Base-by-base conservation (phyloP, 2,888 invertebrate genomes). In the Linnaemya tessellans region DNA sequence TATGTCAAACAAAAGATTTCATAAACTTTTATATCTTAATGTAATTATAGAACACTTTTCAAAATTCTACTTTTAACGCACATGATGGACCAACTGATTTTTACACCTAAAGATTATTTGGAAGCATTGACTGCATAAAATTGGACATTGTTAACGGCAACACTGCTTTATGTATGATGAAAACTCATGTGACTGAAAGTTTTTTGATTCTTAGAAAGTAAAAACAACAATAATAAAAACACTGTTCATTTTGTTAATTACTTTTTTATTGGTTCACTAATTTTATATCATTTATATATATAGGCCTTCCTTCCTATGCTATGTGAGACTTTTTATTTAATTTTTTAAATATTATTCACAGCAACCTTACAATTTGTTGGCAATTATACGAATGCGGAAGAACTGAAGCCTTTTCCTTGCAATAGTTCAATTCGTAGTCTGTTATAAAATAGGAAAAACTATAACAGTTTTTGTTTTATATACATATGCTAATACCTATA, bases 101-200 rank as follows among this genome's bases (percentile, higher is more conserved):
- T 30, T 30, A 30, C 30, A 30, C 3, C 30, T 30, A 3, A 3
- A 2, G 30, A 30, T 30, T 30, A 30, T 30, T 30, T 30, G 2
- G 2, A 30, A 30, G 5, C 30, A 3, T 30, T 2, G 5, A 30
- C 30, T 30, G 30, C 5, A 30, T 2, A 30, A 3, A 30, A 30
- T 2, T 30, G 5, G 5, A 30, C 30, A 30, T 30, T 30, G 30
- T 3, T 30, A 3, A 2, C 30, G 30, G 30, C 30, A 30, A 30
- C 30, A 30, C 30, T 30, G 38, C 8, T 38, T 5, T 4, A 10
- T 38, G 58, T 68, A 43, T 80, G 64, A 84, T 56, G 56, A 75
- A 51, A 80, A 80, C 80, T 80, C 81, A 84, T 84, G 84, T 84
- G 84, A 84, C 81, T 77, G 11, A 54, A 78, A 74, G 35, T 81